These are phyloP conservation scores for Vanessa atalanta DNA, from an alignment of 1,140 invertebrate species.

Conservation along the genomic window DNA sequence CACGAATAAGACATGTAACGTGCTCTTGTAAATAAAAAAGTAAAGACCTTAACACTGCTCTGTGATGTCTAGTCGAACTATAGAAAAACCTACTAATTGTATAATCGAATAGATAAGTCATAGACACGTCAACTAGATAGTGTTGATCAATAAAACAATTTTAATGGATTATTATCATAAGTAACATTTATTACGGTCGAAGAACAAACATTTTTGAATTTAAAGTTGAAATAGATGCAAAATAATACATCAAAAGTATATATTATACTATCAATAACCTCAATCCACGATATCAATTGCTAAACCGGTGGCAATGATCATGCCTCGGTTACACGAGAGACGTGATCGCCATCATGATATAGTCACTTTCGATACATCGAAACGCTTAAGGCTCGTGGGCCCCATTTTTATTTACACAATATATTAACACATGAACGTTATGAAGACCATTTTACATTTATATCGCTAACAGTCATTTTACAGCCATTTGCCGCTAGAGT, in stretches of 20 bases:
- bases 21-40: neutral
- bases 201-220: neutral
- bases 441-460: neutral
- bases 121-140: neutral
- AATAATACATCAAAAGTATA: no score
- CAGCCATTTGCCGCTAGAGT: neutral
- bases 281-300: constrained; percentile 22
- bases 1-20: constrained; percentile 16
- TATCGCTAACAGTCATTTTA: neutral
- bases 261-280: constrained; percentile 7
- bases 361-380: constrained; percentile 31
- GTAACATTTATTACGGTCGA: neutral
- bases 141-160: neutral
- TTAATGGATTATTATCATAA: neutral
- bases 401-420: constrained; percentile 29
- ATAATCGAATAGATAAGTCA: neutral
- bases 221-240: no score
- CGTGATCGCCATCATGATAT: constrained; percentile 33
- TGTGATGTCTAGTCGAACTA: constrained; percentile 10
- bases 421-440: constrained; percentile 15
- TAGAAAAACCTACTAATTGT: neutral
- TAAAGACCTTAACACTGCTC: neutral
- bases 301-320: constrained; percentile 27
- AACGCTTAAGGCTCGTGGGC: constrained; percentile 20
- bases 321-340: constrained; percentile 18